Conservation (phyloP, 2,888 invertebrate genomes). For the Stenodema calcarata region DNA sequence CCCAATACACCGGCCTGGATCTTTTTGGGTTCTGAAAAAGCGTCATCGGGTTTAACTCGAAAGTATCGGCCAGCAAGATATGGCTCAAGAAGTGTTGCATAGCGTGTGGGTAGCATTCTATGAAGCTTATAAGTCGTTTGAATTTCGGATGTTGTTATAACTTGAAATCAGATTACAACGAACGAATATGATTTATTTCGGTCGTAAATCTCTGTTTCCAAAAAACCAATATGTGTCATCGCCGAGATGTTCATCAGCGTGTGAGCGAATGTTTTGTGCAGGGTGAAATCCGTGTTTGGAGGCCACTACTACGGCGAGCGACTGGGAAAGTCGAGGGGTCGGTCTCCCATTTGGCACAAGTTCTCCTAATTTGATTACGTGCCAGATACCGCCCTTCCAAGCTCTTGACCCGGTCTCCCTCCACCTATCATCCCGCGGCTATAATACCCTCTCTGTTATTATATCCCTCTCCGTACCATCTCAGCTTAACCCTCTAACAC, state of each 20-base stretch:
- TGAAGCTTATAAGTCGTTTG: no score
- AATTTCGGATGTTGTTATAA: no score
- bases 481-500: neutral
- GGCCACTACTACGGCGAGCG: neutral
- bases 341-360: constrained; percentile 50
- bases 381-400: constrained; percentile 44
- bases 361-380: constrained; percentile 51
- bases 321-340: neutral
- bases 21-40: no score
- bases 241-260: neutral
- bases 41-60: no score
- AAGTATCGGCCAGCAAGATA: no score
- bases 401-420: constrained; percentile 12
- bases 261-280: neutral
- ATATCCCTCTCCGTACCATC: neutral
- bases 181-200: neutral
- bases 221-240: neutral
- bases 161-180: no score
- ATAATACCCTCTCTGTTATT: neutral
- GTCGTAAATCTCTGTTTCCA: neutral
- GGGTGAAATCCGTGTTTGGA: neutral
- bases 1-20: no score
- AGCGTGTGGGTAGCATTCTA: no score
- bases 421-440: neutral
- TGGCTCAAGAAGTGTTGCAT: no score